A percentile compares a stretch with the other conserved stretches of the same genome.
Evolutionary conservation across 2,113 vertebrate genomes (phyloP).

Genomic region (Fulica atra): DNA sequence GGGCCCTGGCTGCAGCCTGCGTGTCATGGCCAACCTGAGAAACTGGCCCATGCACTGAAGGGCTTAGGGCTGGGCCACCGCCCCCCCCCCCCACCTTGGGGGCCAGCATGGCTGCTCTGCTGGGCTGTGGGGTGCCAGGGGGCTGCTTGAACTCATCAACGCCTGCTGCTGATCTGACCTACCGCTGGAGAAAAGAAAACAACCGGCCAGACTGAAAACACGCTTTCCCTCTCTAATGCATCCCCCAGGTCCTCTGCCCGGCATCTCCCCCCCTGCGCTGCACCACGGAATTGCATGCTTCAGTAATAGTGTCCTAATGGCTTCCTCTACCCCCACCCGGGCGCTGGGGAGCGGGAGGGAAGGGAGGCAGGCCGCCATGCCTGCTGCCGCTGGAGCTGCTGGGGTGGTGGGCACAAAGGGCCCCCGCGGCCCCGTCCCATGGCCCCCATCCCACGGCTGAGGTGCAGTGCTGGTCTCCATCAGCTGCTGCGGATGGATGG

Average conservation of each 20-base stretch:
- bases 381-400: background rate
- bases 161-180: background rate
- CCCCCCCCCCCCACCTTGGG: too few species aligned
- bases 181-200: background rate
- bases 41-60: background rate
- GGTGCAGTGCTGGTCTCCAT: background rate
- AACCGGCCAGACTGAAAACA: background rate
- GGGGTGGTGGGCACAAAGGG: fast-evolving
- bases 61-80: background rate
- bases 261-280: background rate
- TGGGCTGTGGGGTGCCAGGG: background rate
- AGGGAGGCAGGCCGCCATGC: fast-evolving
- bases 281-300: background rate
- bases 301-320: background rate
- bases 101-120: background rate
- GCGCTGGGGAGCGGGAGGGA: background rate
- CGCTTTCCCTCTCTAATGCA: background rate
- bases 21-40: fast-evolving
- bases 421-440: background rate
- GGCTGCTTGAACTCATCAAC: background rate
- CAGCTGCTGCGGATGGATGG: fast-evolving
- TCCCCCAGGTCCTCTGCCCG: background rate
- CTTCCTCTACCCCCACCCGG: background rate
- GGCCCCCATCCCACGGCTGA: background rate
- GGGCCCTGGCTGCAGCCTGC: background rate